Conservation (phyloP, 2,888 invertebrate species). For the Drosophila suboccidentalis region DNA sequence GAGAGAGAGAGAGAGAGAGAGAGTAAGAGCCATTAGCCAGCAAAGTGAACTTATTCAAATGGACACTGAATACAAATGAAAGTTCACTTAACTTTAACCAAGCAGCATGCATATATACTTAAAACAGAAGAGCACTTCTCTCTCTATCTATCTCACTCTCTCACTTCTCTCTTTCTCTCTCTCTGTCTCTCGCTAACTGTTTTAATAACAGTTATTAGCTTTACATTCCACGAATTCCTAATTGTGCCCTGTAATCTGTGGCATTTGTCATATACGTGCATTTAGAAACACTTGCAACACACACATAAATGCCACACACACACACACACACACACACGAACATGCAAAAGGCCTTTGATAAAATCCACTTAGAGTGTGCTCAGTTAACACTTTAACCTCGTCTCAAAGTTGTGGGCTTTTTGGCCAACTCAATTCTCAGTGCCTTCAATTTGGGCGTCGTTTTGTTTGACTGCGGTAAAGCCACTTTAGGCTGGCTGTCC, state of each 20-base stretch:
- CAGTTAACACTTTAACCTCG: not conserved
- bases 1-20: not conserved
- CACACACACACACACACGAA: constrained; percentile 6
- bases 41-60: constrained; percentile 22
- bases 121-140: constrained; percentile 12
- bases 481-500: constrained; percentile 30
- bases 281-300: constrained; percentile 17
- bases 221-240: constrained; percentile 41
- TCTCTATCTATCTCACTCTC: not conserved
- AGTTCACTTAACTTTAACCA: constrained; percentile 15
- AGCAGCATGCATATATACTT: constrained; percentile 3
- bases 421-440: constrained; percentile 13
- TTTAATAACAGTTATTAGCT: constrained; percentile 53
- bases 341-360: constrained; percentile 48
- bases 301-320: constrained; percentile 14
- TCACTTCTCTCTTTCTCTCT: not conserved
- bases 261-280: constrained; percentile 42
- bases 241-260: constrained; percentile 39
- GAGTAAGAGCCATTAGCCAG: constrained; percentile 28
- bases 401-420: not conserved
- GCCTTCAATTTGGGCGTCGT: constrained; percentile 51
- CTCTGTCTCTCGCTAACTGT: not conserved
- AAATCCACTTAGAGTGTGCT: constrained; percentile 64
- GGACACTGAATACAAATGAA: constrained; percentile 41
- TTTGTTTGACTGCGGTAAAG: constrained; percentile 34